A percentile compares a stretch with the other conserved stretches of the same genome.
phyloP scores from a whole-genome alignment of 2,113 vertebrate genomes.

The Leptobrachium leishanense region DNA sequence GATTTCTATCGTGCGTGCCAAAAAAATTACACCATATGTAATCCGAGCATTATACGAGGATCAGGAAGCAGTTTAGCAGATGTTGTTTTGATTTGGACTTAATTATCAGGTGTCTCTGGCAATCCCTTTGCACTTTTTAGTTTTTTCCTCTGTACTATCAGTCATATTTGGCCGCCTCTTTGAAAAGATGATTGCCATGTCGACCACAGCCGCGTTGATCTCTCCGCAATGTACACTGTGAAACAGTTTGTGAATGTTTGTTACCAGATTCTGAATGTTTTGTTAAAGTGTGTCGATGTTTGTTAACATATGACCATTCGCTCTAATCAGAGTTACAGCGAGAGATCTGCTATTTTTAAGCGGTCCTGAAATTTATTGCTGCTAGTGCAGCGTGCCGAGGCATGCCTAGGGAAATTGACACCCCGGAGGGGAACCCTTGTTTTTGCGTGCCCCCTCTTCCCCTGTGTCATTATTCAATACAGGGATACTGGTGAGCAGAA shows the following conservation, averaged over 20 bases:
- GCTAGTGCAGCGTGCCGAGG: too few species aligned
- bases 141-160: conserved; percentile 29
- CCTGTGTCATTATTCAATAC: too few species aligned
- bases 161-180: conserved; percentile 9
- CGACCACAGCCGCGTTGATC: conserved; percentile 10
- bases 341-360: too few species aligned
- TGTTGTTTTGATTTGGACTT: conserved; percentile 50
- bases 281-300: too few species aligned
- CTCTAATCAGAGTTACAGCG: too few species aligned
- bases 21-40: conserved; percentile 42
- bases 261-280: not conserved
- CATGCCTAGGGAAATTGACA: too few species aligned
- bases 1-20: conserved; percentile 39
- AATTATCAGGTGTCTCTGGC: conserved; percentile 49
- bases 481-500: too few species aligned
- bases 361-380: too few species aligned
- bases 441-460: too few species aligned
- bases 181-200: conserved; percentile 23
- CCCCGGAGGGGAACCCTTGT: too few species aligned
- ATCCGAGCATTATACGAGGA: conserved; percentile 46
- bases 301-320: too few species aligned
- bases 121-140: conserved; percentile 45
- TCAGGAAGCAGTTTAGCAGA: conserved; percentile 48
- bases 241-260: conserved; percentile 23
- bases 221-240: not conserved